phyloP scores from a whole-genome alignment of 2,113 vertebrate genomes.

The Amphilophus citrinellus region DNA sequence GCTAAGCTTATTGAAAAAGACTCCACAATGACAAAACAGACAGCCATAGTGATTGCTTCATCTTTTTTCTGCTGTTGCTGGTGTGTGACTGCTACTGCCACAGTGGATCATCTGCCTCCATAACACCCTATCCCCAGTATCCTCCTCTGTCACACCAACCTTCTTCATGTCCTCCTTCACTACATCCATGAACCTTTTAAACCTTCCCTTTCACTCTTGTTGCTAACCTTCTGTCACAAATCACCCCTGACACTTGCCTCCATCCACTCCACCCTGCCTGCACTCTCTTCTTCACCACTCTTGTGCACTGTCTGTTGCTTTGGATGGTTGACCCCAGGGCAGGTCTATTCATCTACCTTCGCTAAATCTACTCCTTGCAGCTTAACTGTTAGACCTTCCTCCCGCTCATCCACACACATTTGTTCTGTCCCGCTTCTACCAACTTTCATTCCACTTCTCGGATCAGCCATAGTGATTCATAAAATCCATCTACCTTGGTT shows the following conservation, averaged over 20 bases:
- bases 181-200: not conserved
- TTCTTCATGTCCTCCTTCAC: not conserved
- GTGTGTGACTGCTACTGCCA: too few relatives aligned
- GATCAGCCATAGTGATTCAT: not conserved
- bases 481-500: conserved; percentile 88
- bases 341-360: not conserved
- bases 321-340: not conserved
- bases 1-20: not conserved
- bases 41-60: not conserved
- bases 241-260: not conserved
- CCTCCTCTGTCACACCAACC: conserved; percentile 6
- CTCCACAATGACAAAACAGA: not conserved
- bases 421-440: not conserved
- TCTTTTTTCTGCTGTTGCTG: not conserved
- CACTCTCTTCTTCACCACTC: not conserved
- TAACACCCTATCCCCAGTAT: not conserved
- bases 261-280: not conserved
- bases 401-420: too few relatives aligned
- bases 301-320: not conserved
- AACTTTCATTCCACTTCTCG: not conserved
- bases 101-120: too few relatives aligned
- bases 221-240: not conserved
- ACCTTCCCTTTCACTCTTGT: not conserved
- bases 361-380: not conserved
- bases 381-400: not conserved